Percentiles rank a stretch among this genome's conserved stretches.
Conservation (phyloP, 1,140 invertebrate species). For the Drosophila jambulina region DNA sequence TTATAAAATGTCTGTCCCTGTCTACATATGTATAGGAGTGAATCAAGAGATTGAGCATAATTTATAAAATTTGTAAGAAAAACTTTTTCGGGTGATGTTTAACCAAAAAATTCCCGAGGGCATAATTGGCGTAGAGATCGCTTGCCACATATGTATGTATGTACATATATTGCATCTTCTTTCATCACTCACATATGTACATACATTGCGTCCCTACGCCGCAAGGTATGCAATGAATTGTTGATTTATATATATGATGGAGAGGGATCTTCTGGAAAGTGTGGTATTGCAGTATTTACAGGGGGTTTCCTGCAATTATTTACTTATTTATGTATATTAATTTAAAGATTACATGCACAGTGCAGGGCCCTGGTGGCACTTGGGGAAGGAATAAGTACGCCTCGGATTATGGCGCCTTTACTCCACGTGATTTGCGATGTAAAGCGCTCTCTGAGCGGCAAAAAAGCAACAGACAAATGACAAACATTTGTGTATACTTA, state of each 20-base stretch:
- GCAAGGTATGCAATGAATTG: constrained; percentile 22
- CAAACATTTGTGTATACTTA: constrained; percentile 11
- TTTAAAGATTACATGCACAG: not conserved
- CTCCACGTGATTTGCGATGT: not conserved
- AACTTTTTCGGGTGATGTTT: not conserved
- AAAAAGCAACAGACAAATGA: constrained; percentile 3
- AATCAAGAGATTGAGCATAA: not conserved
- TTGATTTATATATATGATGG: not conserved
- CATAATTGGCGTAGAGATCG: not conserved
- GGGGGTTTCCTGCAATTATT: not conserved
- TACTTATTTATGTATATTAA: not conserved
- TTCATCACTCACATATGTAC: not conserved
- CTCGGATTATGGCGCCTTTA: not conserved
- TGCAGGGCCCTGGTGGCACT: not conserved
- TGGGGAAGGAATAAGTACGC: not conserved
- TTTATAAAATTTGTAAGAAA: too few relatives aligned
- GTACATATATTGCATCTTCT: constrained; percentile 7
- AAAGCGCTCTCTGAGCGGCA: not conserved
- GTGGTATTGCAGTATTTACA: not conserved
- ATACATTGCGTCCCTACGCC: constrained; percentile 22
- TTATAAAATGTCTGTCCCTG: not conserved
- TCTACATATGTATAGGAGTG: not conserved
- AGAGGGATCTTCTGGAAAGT: not conserved
- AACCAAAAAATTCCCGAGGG: not conserved
- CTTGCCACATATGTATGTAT: not conserved